Evolutionary conservation across 64 coral and sea anemone species (phyloP).

Genomic region (Exaiptasia diaphana): DNA sequence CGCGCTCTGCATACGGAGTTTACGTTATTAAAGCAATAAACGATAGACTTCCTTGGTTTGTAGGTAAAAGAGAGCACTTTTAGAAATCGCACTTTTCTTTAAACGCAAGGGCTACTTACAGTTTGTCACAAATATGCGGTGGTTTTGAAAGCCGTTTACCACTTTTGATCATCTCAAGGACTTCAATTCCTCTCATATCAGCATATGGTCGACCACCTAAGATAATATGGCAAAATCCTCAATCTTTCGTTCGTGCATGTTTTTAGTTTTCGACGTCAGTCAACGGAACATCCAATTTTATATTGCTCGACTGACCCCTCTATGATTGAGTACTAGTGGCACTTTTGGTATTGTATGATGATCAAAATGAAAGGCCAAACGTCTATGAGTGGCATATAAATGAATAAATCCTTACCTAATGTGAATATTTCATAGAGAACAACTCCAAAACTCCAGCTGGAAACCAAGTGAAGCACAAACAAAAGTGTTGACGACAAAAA

Average conservation of each 20-base stretch:
- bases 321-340: not conserved
- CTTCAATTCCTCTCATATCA: not conserved
- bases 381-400: not conserved
- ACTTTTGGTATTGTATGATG: not conserved
- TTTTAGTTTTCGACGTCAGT: not conserved
- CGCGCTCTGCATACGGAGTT: not conserved
- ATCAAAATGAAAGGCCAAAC: not conserved
- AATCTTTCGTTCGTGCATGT: not conserved
- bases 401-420: conserved; percentile 27
- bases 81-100: too few relatives aligned
- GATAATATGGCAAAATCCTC: not conserved
- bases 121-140: not conserved
- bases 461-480: too few relatives aligned
- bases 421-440: conserved; percentile 77
- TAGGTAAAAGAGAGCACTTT: not conserved
- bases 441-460: conserved; percentile 67
- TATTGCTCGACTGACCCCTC: not conserved
- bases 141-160: conserved; percentile 1
- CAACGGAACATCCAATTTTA: not conserved
- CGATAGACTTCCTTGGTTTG: not conserved
- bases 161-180: not conserved
- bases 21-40: not conserved
- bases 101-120: not conserved
- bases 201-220: not conserved
- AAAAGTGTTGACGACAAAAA: too few relatives aligned